Base-by-base conservation (phyloP, 2,113 vertebrate genomes). In the Pithys albifrons region DNA sequence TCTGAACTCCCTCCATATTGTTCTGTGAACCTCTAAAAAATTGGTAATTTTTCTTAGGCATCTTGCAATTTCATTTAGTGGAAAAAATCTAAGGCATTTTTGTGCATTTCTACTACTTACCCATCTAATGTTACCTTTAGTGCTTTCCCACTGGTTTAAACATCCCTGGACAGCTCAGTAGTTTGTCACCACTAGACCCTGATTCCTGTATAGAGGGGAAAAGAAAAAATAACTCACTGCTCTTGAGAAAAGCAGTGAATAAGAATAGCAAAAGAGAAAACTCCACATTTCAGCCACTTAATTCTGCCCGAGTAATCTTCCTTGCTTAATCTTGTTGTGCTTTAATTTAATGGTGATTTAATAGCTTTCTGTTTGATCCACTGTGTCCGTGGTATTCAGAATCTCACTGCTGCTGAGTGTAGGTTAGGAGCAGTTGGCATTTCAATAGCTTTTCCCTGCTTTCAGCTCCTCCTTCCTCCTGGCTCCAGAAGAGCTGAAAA, bases 41-140 rank as follows among this genome's bases (percentile, higher is more conserved):
- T 33, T 1, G 1, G 8, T 18, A 4, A 7, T 22, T 58, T 66
- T 67, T 48, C 52, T 82, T 19, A 29, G 0, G 0, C 33, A 9
- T 33, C 19, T 64, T 57, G 15, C 6, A 4, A 9, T 39, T 86
- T 37, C 7, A 49, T 74, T 73, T 54, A 28, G 12, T 45, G 35
- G 39, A 86, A 91, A 83, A 78, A 29, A 25, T 25, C 33, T 27
- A 0, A 33, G 58, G 24, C 33, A 8, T 17, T 65, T 64, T 88
- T 72, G 35, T 59, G 31, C 4, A 3, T 31, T 84, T 66, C 61
- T 82, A 24, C 55, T 64, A 24, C n/a, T 95, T 15, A 12, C 23
- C 7, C 43, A 27, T 61, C 46, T 72, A 22, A 46, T 84, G 41
- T 66, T 71, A 48, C 33, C 5, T 1, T 12, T 18, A 86, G 57